Evolutionary conservation across 2,113 vertebrate genomes (phyloP).

Genomic region (Poeciliopsis occidentalis): DNA sequence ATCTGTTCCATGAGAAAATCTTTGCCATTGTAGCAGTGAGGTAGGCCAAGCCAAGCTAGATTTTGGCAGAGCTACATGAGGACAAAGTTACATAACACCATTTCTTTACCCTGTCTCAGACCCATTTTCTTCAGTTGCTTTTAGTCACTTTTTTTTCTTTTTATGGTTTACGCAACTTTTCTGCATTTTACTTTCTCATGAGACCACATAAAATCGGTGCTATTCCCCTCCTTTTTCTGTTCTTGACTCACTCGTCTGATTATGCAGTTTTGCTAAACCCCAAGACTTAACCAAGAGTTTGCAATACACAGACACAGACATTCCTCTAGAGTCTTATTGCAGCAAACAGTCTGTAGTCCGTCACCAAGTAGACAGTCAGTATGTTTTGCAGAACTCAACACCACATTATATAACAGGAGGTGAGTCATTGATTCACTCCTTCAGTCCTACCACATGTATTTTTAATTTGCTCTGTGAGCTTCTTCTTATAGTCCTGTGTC

Average conservation of each 20-base stretch:
- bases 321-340: conserved; percentile 42
- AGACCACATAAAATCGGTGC: conserved; percentile 2
- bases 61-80: conserved; percentile 54
- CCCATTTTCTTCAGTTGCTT: conserved; percentile 12
- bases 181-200: conserved; percentile 1
- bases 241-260: conserved; percentile 9
- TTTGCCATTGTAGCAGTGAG: conserved; percentile 44
- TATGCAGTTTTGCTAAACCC: conserved; percentile 24
- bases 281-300: conserved; percentile 23
- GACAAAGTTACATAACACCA: conserved; percentile 61
- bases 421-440: conserved; percentile 42
- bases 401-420: conserved; percentile 46
- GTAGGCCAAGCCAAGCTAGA: conserved; percentile 46
- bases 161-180: conserved; percentile 17
- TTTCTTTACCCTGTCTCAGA: conserved; percentile 8
- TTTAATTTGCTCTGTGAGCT: conserved; percentile 15
- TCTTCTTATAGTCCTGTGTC: background rate
- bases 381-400: conserved; percentile 44
- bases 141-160: conserved; percentile 28
- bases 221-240: background rate
- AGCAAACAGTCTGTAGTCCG: conserved; percentile 22
- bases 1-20: conserved; percentile 69
- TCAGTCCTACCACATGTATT: conserved; percentile 21
- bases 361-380: conserved; percentile 28
- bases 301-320: conserved; percentile 24